Evolutionary conservation across 64 coral and sea anemone genomes (phyloP), one percentile per base, ranked within the genome.

Genomic region (Cladopsammia gracilis): DNA sequence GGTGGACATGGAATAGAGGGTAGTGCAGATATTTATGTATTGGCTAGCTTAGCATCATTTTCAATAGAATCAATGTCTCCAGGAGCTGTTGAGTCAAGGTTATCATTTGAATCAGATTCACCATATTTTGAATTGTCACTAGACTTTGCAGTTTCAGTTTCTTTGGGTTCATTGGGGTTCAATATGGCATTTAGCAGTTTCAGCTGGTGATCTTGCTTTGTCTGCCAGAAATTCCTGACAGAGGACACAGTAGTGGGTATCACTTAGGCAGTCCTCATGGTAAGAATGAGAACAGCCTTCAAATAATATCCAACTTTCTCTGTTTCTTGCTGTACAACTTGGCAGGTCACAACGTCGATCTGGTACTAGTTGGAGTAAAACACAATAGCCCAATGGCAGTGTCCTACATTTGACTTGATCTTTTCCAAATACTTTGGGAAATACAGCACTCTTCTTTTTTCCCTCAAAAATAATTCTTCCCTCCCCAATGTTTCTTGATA

Each of bases 201-300:
- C 34, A 34, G 34, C 34, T 34, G 2, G 43, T 3, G 19, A 4
- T 50, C 64, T 4, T 68, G 59, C 48, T 23, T 79, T 90, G 19
- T 34, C 34, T 34, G 43, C 2, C n/a, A 79, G 45, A 19, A 65
- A 78, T 10, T 51, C 0, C 26, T 79, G 16, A 26, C 88, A 90
- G 11, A 79, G 48, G 0, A 61, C 75, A 42, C 88, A 90, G 44
- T 5, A 25, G 6, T 22, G 6, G 2, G 61, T 49, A 25, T 77
- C 62, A 6, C 0, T 2, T 3, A 90, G 26, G 43, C 88, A 90
- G 2, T 3, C 1, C 10, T 22, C 1, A 44, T 90, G 88, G 24
- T 79, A 90, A 1, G 88, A 90, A 49, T 90, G 88, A 10, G 66
- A 89, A 51, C 86, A 89, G 16, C 86, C 86, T 15, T 72, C 54